Base-by-base conservation (phyloP, 2,113 vertebrate genomes). In the Barbus barbus region DNA sequence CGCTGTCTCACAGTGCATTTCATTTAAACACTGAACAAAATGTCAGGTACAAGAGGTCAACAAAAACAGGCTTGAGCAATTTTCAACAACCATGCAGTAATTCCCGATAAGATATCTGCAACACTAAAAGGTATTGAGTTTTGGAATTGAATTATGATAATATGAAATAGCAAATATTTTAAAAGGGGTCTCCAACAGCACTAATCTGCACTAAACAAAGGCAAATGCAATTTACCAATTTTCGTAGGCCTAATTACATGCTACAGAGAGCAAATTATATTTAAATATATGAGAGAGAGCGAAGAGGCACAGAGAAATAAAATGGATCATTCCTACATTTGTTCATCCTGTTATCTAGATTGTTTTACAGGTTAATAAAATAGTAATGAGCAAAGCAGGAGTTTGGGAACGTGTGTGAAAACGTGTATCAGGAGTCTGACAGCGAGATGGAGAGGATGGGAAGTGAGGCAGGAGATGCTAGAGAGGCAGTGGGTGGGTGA, bases 401-500 rank as follows among this genome's bases (percentile, higher is more conserved):
- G 78, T 63, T 28, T 67, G 36, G 33, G 53, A 61, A 80, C 58
- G 14, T 48, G 58, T 61, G 18, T 61, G 53, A 61, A 78, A 78
- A 61, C 33, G 56, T 78, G 56, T 65, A 41, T 9, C 58, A 65
- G 79, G 61, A 69, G 63, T 69, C 18, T 69, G 79, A 81, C 79
- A 80, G 58, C 24, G 4, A 56, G 74, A 78, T 67, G 58, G 28
- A 72, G 28, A 73, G 53, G 63, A 18, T 46, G 14, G 61, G 24
- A 58, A 31, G 65, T 36, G 53, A 72, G 51, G 51, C 78, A 73
- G 63, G 79, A 78, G 80, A 82, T 76, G 69, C 74, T 73, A 58
- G 61, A 67, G 51, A 74, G 58, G 33, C 48, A 31, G 80, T 80
- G 65, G 81, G 86, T 80, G 83, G 73, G 60, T 60, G 76, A 80